phyloP scores from a whole-genome alignment of 1,140 invertebrate species.

The Geopemphigus sp. region DNA sequence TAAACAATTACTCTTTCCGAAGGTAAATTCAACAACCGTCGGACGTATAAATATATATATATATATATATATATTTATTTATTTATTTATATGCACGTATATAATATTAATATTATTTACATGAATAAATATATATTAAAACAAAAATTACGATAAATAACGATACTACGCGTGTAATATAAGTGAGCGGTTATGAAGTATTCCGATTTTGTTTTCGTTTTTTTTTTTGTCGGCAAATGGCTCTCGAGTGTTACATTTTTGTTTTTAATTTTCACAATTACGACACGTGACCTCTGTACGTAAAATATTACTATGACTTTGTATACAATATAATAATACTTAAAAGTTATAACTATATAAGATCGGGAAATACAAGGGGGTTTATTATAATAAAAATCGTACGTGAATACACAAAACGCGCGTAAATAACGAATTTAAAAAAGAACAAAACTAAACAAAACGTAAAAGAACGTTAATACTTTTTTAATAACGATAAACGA shows the following conservation, averaged over 20 bases:
- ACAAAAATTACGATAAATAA: slow-evolving; percentile 36
- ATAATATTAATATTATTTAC: slow-evolving; percentile 9
- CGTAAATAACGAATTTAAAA: neutral
- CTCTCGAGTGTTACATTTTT: slow-evolving; percentile 1
- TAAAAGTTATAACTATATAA: too few relatives aligned
- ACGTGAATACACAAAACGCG: neutral
- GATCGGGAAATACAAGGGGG: too few relatives aligned
- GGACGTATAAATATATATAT: too few relatives aligned
- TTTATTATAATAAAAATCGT: too few relatives aligned
- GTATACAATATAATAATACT: too few relatives aligned
- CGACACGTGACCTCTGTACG: too few relatives aligned
- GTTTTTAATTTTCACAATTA: too few relatives aligned
- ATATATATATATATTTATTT: too few relatives aligned
- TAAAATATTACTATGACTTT: too few relatives aligned
- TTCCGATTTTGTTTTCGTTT: slow-evolving; percentile 3
- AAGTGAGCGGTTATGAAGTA: neutral
- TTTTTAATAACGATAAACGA: slow-evolving; percentile 9
- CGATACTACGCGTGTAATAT: slow-evolving; percentile 2
- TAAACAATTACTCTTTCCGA: slow-evolving; percentile 9
- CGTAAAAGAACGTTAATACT: slow-evolving; percentile 26
- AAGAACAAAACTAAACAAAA: neutral
- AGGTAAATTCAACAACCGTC: slow-evolving; percentile 27
- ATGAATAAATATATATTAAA: neutral
- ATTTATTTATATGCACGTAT: too few relatives aligned
- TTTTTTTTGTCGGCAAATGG: slow-evolving; percentile 27